These are phyloP conservation scores for Sebastes schlegelii DNA, from an alignment of 2,113 vertebrate species.

Conservation along the genomic window DNA sequence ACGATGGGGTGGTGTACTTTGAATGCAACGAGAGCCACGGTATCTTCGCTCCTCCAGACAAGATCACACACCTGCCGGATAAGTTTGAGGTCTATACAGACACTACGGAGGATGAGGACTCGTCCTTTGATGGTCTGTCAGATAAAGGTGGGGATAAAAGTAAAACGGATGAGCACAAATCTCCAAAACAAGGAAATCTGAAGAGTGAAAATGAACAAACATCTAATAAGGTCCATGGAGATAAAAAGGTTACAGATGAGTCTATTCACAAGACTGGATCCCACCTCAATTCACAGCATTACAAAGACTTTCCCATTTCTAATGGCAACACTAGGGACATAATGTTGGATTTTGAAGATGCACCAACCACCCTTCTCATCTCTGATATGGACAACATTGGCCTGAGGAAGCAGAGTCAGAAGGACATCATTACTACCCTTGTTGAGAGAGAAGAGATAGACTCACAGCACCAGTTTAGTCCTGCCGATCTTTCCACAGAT, in stretches of 20 bases:
- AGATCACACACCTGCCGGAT: slow-evolving; percentile 88
- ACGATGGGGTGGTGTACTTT: slow-evolving; percentile 90
- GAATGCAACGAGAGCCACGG: slow-evolving; percentile 90
- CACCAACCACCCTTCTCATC: slow-evolving; percentile 50
- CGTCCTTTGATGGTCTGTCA: slow-evolving; percentile 81
- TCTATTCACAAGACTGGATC: slow-evolving; percentile 32
- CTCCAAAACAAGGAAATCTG: slow-evolving; percentile 50
- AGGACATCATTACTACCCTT: slow-evolving; percentile 76
- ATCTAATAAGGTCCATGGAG: slow-evolving; percentile 54
- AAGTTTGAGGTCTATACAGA: slow-evolving; percentile 80
- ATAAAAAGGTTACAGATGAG: slow-evolving; percentile 62
- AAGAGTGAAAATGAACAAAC: slow-evolving; percentile 63
- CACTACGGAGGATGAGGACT: slow-evolving; percentile 87
- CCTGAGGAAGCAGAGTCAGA: slow-evolving; percentile 47
- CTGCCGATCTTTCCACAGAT: slow-evolving; percentile 51
- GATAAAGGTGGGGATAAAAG: slow-evolving; percentile 68
- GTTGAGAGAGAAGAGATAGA: slow-evolving; percentile 85
- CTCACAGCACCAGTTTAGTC: slow-evolving; percentile 71
- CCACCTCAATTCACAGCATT: slow-evolving; percentile 36
- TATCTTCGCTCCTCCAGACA: slow-evolving; percentile 95
- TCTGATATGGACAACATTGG: slow-evolving; percentile 58
- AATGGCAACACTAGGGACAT: slow-evolving; percentile 60
- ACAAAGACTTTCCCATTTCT: slow-evolving; percentile 50
- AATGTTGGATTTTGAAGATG: slow-evolving; percentile 66
- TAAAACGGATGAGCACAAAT: slow-evolving; percentile 20